These are phyloP conservation scores for Myrmophylax atrothorax DNA, from an alignment of 2,113 vertebrate genomes.

Conservation along the genomic window DNA sequence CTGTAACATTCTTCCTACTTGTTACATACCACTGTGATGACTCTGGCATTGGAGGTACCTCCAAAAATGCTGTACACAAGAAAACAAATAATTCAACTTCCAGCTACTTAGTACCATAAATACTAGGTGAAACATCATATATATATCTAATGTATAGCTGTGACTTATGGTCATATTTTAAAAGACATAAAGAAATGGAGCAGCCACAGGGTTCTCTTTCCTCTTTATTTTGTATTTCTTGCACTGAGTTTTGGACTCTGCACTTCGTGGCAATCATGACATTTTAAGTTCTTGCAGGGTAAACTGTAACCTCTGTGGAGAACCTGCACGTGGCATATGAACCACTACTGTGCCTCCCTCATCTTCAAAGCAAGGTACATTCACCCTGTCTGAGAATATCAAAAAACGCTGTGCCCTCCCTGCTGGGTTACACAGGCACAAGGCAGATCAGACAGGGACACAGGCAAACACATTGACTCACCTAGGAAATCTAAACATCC, in stretches of 20 bases:
- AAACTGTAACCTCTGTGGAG: slow-evolving; percentile 9
- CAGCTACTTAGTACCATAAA: neutral
- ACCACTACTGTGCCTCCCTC: neutral
- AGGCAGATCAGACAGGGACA: neutral
- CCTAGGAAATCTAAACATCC: neutral
- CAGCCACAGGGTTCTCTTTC: neutral
- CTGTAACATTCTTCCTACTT: neutral
- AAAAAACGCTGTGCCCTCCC: neutral
- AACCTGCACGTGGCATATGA: neutral
- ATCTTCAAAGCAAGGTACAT: neutral
- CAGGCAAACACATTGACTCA: neutral
- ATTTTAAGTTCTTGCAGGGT: slow-evolving; percentile 14
- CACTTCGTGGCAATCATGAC: neutral
- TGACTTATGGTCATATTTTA: neutral
- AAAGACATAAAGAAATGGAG: neutral
- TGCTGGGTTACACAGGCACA: neutral
- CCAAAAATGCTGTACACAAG: neutral
- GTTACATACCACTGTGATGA: neutral
- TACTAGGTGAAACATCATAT: neutral
- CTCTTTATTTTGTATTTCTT: neutral
- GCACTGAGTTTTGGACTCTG: neutral
- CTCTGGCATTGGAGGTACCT: neutral
- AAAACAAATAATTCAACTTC: neutral
- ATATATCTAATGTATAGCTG: neutral
- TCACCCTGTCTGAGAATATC: neutral